These are phyloP conservation scores for Corythoichthys haematopterus DNA, from an alignment of 2,113 vertebrate species.

Conservation along the genomic window DNA sequence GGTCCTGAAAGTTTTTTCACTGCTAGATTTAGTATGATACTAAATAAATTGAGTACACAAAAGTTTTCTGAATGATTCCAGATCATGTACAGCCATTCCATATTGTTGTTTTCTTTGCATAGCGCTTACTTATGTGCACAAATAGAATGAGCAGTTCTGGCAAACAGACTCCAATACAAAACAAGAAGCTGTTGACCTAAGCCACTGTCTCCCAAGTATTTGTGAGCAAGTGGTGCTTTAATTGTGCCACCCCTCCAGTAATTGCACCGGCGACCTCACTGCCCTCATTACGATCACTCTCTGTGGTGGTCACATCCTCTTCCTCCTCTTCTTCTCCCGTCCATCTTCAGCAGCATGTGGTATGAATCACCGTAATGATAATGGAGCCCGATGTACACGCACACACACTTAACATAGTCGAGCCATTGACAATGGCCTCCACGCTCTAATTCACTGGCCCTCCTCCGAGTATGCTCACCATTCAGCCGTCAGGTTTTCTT, in stretches of 20 bases:
- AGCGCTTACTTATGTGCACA: not conserved
- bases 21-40: no score
- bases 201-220: constrained; percentile 30
- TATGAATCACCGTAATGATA: constrained; percentile 39
- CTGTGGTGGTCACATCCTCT: constrained; percentile 34
- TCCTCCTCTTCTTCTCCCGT: constrained; percentile 2
- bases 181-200: constrained; percentile 28
- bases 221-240: constrained; percentile 21
- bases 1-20: no score
- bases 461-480: constrained; percentile 18
- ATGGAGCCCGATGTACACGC: constrained; percentile 37
- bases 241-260: constrained; percentile 37
- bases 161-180: constrained; percentile 5
- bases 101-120: not conserved
- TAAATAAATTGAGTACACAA: not conserved
- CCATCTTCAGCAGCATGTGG: constrained; percentile 33
- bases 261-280: constrained; percentile 52
- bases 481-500: not conserved
- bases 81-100: not conserved
- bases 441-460: constrained; percentile 30
- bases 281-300: constrained; percentile 49
- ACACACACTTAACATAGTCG: constrained; percentile 32
- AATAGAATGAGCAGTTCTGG: not conserved
- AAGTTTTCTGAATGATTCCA: not conserved
- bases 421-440: constrained; percentile 29